A percentile compares a stretch with the other conserved stretches of the same genome.
Conservation (phyloP, 2,888 invertebrate species). For the Oligia latruncula region DNA sequence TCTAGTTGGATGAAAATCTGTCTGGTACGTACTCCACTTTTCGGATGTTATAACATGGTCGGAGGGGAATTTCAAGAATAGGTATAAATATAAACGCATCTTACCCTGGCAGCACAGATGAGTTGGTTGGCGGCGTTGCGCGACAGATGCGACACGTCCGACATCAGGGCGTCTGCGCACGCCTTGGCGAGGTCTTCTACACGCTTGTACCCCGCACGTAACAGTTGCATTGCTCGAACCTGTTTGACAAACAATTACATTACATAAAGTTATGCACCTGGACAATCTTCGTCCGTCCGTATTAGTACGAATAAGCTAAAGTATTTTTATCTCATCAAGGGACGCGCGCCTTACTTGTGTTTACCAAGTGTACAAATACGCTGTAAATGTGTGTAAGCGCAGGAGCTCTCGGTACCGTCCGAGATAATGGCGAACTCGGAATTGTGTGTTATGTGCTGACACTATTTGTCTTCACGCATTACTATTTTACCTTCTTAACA, state of each 20-base stretch:
- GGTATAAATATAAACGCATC: background rate
- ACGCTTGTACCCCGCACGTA: slow-evolving; percentile 94
- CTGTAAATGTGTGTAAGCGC: background rate
- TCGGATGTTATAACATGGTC: background rate
- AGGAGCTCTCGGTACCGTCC: too few relatives aligned
- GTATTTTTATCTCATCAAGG: background rate
- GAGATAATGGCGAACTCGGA: too few relatives aligned
- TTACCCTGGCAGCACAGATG: slow-evolving; percentile 96
- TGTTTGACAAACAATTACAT: slow-evolving; percentile 68
- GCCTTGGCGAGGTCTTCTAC: slow-evolving; percentile 94
- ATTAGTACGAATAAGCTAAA: background rate
- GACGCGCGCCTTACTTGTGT: background rate
- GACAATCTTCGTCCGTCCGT: background rate
- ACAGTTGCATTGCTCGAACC: slow-evolving; percentile 96
- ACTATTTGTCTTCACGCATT: too few relatives aligned
- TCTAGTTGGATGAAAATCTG: background rate
- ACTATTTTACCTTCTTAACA: slow-evolving; percentile 91
- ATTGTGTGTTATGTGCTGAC: too few relatives aligned
- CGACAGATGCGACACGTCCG: slow-evolving; percentile 93
- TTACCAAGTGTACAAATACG: background rate
- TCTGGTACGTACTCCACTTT: background rate
- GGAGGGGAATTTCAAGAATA: background rate
- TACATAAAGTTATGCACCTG: background rate
- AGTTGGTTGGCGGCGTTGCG: slow-evolving; percentile 94
- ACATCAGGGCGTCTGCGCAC: slow-evolving; percentile 90